Evolutionary conservation across 2,888 invertebrate species (phyloP), one percentile per base, ranked within the genome.

Genomic region (Cylloceria caligata): DNA sequence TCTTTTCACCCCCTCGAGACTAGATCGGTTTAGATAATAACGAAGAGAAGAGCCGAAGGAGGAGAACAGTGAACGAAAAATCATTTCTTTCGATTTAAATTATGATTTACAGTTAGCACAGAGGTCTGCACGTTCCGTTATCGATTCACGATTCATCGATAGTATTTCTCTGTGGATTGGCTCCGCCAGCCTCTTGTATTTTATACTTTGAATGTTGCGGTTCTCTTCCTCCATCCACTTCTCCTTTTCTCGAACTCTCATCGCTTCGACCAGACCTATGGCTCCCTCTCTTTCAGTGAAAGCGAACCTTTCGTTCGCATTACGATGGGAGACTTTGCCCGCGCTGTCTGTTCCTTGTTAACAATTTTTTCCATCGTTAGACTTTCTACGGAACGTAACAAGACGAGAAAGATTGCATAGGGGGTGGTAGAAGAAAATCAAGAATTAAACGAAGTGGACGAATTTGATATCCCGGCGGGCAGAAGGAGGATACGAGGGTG

Each of bases 51-150:
- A 62, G 55, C 52, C 68, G 52, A 76, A 49, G 68, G 62, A 77
- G 76, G 69, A 24, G 42, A 39, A 9, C 45, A 52, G 71, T 67
- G 74, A 68, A 42, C 72, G 68, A 42, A 67, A 55, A 65, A 65
- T 3, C 80, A 84, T 72, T 75, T 85, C 80, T 76, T 85, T 62
- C 82, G 85, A 83, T 83, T 86, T 86, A 78, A 87, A 88, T 88
- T 88, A 88, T 87, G 86, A 88, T 88, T 89, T 86, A 88, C 86
- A 87, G 88, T 88, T 88, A 88, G 84, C 80, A 69, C 79, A 69
- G 60, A 42, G 45, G 72, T 71, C 73, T 80, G 73, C 69, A 42
- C 52, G 72, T 73, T 64, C 34, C 13, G 39, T 67, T 82, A 82
- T 82, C 82, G 82, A 82, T 85, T 83, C 85, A 84, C 85, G 84